Percentiles rank a stretch among this genome's conserved stretches.
phyloP scores from a whole-genome alignment of 2,888 invertebrate genomes.

The Halictus ligatus region DNA sequence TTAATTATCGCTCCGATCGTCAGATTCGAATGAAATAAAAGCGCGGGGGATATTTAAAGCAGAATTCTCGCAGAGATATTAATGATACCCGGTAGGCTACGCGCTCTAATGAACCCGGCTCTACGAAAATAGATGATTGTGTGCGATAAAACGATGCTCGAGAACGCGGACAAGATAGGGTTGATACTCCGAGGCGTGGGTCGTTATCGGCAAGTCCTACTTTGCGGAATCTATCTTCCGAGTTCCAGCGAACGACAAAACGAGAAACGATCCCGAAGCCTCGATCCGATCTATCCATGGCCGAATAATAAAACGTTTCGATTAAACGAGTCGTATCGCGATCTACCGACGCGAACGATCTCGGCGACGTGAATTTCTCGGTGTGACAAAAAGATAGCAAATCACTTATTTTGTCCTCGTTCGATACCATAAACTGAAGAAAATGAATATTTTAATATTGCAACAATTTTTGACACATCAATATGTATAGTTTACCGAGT shows the following conservation, averaged over 20 bases:
- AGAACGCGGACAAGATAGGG: conserved; percentile 19
- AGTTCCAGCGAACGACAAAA: conserved; percentile 7
- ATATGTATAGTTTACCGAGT: too few relatives aligned
- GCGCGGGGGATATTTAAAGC: background rate
- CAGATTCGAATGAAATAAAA: background rate
- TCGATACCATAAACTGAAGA: too few relatives aligned
- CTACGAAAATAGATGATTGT: conserved; percentile 55
- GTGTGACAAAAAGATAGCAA: too few relatives aligned
- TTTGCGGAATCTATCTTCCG: conserved; percentile 33
- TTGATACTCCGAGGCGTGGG: conserved; percentile 33
- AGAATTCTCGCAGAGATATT: conserved; percentile 22
- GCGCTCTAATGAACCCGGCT: conserved; percentile 28
- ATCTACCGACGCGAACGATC: background rate
- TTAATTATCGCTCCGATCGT: background rate
- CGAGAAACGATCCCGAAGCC: conserved; percentile 11
- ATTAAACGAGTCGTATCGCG: conserved; percentile 16
- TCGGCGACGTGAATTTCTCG: background rate
- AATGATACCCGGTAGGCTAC: conserved; percentile 26
- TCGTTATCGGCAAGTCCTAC: conserved; percentile 46
- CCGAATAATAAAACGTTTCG: conserved; percentile 25
- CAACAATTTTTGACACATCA: too few relatives aligned
- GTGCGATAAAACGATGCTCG: conserved; percentile 44
- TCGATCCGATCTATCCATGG: conserved; percentile 28
- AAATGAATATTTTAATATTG: too few relatives aligned
- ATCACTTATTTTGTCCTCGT: too few relatives aligned